Conservation (phyloP, 2,888 invertebrate genomes). For the Apantesis nais region DNA sequence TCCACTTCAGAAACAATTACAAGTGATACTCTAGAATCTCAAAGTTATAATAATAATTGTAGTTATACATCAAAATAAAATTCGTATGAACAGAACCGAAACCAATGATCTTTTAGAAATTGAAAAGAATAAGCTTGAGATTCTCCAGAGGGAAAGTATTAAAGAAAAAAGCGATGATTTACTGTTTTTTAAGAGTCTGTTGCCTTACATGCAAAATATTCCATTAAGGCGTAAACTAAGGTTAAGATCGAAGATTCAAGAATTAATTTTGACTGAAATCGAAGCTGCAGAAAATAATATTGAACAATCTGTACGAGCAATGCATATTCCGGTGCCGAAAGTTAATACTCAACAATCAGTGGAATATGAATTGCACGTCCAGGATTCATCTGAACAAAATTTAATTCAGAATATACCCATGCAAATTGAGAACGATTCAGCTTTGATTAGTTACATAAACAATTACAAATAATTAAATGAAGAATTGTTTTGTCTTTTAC, state of each 20-base stretch:
- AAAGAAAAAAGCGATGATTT: conserved; percentile 42
- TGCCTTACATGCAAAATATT: conserved; percentile 40
- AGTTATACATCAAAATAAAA: conserved; percentile 26
- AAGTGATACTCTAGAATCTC: conserved; percentile 12
- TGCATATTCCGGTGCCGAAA: conserved; percentile 19
- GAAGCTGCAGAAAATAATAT: conserved; percentile 34
- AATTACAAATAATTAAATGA: conserved; percentile 19
- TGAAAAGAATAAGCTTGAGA: conserved; percentile 31
- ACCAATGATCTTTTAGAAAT: conserved; percentile 6
- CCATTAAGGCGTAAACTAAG: conserved; percentile 32
- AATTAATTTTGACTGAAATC: conserved; percentile 45
- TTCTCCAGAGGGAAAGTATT: conserved; percentile 8
- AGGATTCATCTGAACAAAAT: conserved; percentile 16
- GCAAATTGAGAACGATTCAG: conserved; percentile 6
- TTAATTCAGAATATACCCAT: conserved; percentile 17
- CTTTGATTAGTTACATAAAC: conserved; percentile 23
- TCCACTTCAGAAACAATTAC: conserved; percentile 24
- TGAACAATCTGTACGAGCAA: conserved; percentile 28
- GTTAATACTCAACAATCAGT: not conserved
- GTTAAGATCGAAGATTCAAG: conserved; percentile 39
- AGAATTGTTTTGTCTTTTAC: conserved; percentile 5
- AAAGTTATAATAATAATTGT: too few relatives aligned
- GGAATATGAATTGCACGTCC: conserved; percentile 1
- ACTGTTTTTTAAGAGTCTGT: conserved; percentile 49
- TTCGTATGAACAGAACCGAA: conserved; percentile 21